phyloP scores from a whole-genome alignment of 2,797 vertebrate species.

The Ptychadena robeensis region DNA sequence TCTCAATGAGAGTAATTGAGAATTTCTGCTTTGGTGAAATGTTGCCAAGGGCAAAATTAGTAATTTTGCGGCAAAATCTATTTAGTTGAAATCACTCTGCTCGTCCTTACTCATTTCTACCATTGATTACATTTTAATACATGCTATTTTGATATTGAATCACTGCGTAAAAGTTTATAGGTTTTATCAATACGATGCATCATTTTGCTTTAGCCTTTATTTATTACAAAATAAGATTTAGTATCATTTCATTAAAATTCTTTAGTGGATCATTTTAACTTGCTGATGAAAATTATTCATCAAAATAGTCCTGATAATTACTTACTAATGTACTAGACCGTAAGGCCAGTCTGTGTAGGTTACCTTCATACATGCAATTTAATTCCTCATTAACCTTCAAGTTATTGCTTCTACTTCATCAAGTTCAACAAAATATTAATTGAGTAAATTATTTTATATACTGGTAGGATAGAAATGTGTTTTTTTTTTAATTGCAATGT shows the following conservation, averaged over 20 bases:
- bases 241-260: background rate
- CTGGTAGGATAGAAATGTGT: background rate
- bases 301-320: constrained; percentile 35
- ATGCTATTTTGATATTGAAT: background rate
- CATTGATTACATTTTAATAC: background rate
- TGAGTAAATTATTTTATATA: constrained; percentile 2
- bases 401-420: constrained; percentile 27
- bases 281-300: constrained; percentile 22
- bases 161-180: background rate
- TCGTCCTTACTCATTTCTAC: background rate
- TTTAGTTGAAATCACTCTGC: background rate
- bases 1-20: too few species aligned
- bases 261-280: background rate
- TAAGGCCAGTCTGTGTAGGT: constrained; percentile 32
- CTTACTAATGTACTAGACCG: constrained; percentile 26
- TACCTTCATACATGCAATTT: constrained; percentile 45
- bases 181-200: too few species aligned
- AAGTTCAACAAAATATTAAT: constrained; percentile 32
- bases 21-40: too few species aligned
- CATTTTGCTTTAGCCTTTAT: background rate
- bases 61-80: background rate
- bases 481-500: background rate
- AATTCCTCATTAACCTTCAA: constrained; percentile 51
- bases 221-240: background rate
- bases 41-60: background rate